Conservation (phyloP, 2,888 invertebrate species). For the Amphipoea oculea region DNA sequence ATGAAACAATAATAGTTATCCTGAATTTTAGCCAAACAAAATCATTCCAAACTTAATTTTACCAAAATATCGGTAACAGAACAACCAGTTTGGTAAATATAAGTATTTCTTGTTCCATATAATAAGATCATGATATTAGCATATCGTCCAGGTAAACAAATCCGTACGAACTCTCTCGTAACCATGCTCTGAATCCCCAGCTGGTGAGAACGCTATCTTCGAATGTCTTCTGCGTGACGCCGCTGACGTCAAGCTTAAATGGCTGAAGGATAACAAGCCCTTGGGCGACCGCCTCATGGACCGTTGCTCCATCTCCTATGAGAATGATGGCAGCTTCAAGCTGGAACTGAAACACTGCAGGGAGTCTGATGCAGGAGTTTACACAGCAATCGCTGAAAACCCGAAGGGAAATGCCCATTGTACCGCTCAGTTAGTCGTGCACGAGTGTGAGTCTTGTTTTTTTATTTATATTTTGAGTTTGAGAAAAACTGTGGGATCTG, state of each 20-base stretch:
- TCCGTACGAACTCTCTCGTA: constrained; percentile 81
- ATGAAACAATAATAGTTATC: constrained; percentile 5
- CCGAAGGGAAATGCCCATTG: constrained; percentile 95
- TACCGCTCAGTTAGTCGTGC: constrained; percentile 96
- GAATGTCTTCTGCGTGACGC: constrained; percentile 93
- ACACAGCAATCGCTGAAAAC: constrained; percentile 97
- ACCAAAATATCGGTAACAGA: constrained; percentile 4
- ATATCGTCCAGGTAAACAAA: constrained; percentile 51
- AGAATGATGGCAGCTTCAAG: constrained; percentile 91
- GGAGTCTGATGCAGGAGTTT: constrained; percentile 96
- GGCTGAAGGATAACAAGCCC: constrained; percentile 97
- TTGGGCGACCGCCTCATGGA: constrained; percentile 94
- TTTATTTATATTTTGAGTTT: constrained; percentile 38
- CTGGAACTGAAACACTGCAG: constrained; percentile 94
- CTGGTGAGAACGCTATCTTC: constrained; percentile 95
- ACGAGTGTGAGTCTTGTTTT: constrained; percentile 92
- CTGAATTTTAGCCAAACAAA: background rate
- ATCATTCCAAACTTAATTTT: constrained; percentile 23
- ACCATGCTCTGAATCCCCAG: constrained; percentile 89
- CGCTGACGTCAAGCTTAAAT: constrained; percentile 92
- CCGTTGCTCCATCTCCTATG: constrained; percentile 92
- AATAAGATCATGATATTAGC: constrained; percentile 18
- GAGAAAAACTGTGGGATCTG: constrained; percentile 16
- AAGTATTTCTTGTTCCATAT: background rate
- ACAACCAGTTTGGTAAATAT: constrained; percentile 3